These are phyloP conservation scores for Elysia chlorotica DNA, from an alignment of 1,140 invertebrate species.

Conservation along the genomic window DNA sequence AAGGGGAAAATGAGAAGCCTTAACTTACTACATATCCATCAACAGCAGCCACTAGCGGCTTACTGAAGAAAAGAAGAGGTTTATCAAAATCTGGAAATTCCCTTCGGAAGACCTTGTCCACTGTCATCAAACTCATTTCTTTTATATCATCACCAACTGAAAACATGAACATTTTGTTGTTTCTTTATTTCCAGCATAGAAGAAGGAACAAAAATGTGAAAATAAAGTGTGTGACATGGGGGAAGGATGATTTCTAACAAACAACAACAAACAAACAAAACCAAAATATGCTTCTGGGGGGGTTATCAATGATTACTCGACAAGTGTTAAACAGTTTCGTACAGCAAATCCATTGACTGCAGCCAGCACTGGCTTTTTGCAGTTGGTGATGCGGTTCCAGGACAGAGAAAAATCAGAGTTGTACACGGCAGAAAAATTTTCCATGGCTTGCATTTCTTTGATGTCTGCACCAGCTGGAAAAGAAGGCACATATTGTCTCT, in stretches of 20 bases:
- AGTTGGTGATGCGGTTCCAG: conserved; percentile 79
- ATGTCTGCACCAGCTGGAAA: conserved; percentile 86
- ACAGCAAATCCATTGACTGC: conserved; percentile 98
- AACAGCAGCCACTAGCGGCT: conserved; percentile 97
- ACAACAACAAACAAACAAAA: too few species aligned
- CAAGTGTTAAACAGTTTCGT: too few species aligned
- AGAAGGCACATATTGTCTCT: conserved; percentile 3
- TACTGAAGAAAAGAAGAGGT: conserved; percentile 74
- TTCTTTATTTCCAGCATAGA: background rate
- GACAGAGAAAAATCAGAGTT: conserved; percentile 73
- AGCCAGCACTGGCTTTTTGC: conserved; percentile 93
- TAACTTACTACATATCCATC: conserved; percentile 92
- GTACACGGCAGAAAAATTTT: conserved; percentile 73
- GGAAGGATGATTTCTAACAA: too few species aligned
- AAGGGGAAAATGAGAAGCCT: too few species aligned
- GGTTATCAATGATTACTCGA: too few species aligned
- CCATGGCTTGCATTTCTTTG: conserved; percentile 87
- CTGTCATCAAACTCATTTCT: conserved; percentile 86
- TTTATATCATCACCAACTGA: conserved; percentile 92
- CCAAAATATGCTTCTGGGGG: too few species aligned
- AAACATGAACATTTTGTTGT: too few species aligned
- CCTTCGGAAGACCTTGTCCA: conserved; percentile 71
- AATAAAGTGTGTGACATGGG: background rate
- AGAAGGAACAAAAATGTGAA: background rate
- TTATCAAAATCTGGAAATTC: conserved; percentile 86